Conservation (phyloP, 2,888 invertebrate species). For the Folsomia manolachei region DNA sequence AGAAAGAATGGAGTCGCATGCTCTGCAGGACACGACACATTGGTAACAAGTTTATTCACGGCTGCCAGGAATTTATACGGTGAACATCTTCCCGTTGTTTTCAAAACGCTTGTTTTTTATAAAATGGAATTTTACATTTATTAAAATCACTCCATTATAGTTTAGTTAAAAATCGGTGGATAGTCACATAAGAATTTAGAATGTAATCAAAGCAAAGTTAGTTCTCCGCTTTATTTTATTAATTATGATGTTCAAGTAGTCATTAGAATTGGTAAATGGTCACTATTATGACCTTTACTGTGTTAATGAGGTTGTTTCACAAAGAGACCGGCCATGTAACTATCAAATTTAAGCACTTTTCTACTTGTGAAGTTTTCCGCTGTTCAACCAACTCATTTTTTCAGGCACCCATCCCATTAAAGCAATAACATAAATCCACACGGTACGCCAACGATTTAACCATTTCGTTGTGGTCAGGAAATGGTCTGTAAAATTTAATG, state of each 20-base stretch:
- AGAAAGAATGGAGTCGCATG: background rate
- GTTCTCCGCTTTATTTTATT: too few relatives aligned
- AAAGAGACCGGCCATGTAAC: constrained; percentile 47
- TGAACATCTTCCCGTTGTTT: too few relatives aligned
- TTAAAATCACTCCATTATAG: too few relatives aligned
- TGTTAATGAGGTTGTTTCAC: constrained; percentile 43
- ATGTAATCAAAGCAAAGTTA: too few relatives aligned
- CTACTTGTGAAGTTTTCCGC: constrained; percentile 6
- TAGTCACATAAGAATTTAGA: too few relatives aligned
- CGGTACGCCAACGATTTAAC: background rate
- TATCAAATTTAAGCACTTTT: constrained; percentile 34
- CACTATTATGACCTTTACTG: constrained; percentile 8
- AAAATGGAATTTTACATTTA: too few relatives aligned
- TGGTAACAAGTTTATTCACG: background rate
- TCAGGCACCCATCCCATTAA: background rate
- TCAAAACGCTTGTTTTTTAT: too few relatives aligned
- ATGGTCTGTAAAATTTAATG: background rate
- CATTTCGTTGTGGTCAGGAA: background rate
- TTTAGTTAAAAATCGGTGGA: too few relatives aligned
- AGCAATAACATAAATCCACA: background rate
- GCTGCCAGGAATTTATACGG: too few relatives aligned
- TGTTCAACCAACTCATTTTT: background rate
- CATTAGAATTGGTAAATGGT: constrained; percentile 13
- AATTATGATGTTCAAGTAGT: constrained; percentile 15
- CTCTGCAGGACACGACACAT: background rate